Conservation (phyloP, 2,888 invertebrate species). For the Liodrosophila aerea region DNA sequence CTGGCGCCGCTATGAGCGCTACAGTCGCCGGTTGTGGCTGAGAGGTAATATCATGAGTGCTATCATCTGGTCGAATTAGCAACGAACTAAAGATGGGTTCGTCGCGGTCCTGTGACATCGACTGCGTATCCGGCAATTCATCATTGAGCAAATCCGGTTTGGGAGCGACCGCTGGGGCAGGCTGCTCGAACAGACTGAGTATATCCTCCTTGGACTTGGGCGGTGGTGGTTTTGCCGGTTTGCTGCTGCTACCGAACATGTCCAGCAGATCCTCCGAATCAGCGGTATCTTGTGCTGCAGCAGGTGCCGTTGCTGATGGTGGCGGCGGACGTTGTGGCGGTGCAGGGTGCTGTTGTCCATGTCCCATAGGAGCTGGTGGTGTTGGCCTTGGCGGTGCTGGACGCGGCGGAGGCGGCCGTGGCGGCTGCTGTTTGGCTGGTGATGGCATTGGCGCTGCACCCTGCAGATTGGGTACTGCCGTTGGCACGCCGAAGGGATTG, state of each 20-base stretch:
- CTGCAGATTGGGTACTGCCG: slow-evolving; percentile 80
- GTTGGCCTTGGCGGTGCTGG: slow-evolving; percentile 79
- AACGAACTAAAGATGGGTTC: slow-evolving; percentile 79
- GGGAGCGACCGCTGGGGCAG: slow-evolving; percentile 72
- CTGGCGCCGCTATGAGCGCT: slow-evolving; percentile 72
- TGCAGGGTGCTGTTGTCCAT: slow-evolving; percentile 46
- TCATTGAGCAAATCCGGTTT: slow-evolving; percentile 85
- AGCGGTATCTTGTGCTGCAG: slow-evolving; percentile 29
- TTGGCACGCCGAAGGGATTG: slow-evolving; percentile 82
- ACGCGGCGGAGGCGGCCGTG: slow-evolving; percentile 83
- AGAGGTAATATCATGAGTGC: slow-evolving; percentile 78
- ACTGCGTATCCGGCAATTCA: slow-evolving; percentile 81
- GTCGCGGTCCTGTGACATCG: slow-evolving; percentile 37
- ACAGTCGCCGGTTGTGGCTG: slow-evolving; percentile 81
- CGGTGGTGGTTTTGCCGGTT: slow-evolving; percentile 83
- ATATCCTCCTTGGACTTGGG: slow-evolving; percentile 85
- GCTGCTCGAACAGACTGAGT: slow-evolving; percentile 84
- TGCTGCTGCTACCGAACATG: slow-evolving; percentile 80
- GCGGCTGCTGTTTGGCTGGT: slow-evolving; percentile 83
- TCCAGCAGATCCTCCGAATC: slow-evolving; percentile 84
- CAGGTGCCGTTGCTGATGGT: slow-evolving; percentile 38
- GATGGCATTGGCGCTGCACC: slow-evolving; percentile 83
- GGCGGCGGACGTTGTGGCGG: slow-evolving; percentile 79
- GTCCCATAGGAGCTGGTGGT: slow-evolving; percentile 72
- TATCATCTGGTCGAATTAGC: slow-evolving; percentile 80